Base-by-base conservation (phyloP, 1,140 invertebrate species). In the Aleiodes sp. region DNA sequence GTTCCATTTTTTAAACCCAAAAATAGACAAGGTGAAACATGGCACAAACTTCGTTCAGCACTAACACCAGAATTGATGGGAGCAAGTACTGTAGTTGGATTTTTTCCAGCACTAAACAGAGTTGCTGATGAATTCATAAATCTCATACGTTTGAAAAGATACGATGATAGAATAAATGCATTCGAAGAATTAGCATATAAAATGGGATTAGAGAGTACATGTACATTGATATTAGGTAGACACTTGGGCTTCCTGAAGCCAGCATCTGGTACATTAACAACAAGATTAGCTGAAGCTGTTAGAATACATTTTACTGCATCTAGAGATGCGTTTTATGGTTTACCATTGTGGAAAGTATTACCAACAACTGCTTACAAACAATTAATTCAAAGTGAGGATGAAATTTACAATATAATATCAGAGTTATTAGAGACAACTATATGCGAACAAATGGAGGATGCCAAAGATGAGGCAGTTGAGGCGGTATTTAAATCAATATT, bases 321-420 rank as follows among this genome's bases (percentile, higher is more conserved):
- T 66, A 87, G 93, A 56, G 94, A 94, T 75, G 92, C 92, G 14
- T 93, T 92, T 83, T 96, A 93, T 80, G 93, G 93, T 0, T 86
- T 94, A 24, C 93, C 94, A 0, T 82, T 94, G 29, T 96, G 94
- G 94, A 96, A 96, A 82, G 87, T 93, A 63, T 88, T 93, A 29
- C 89, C 91, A 0, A 94, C 94, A 0, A 82, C 87, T 24, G 88
- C 92, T 0, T 96, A 95, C 78, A 88, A 86, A 37, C 89, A 91
- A 6, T 89, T 95, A 46, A 89, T 90, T 14, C 81, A 89, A 46
- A 91, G 92, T 77, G 94, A 97, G 85, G 92, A 94, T 70, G 88
- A 88, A 43, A 93, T 96, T 81, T 95, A 96, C 76, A 92, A 31
- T 14, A 16, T 59, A 2, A 14, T 94, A 72, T 92, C 92, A n/a